Base-by-base conservation (phyloP, 1,140 invertebrate genomes). In the Dendroctonus ponderosae region DNA sequence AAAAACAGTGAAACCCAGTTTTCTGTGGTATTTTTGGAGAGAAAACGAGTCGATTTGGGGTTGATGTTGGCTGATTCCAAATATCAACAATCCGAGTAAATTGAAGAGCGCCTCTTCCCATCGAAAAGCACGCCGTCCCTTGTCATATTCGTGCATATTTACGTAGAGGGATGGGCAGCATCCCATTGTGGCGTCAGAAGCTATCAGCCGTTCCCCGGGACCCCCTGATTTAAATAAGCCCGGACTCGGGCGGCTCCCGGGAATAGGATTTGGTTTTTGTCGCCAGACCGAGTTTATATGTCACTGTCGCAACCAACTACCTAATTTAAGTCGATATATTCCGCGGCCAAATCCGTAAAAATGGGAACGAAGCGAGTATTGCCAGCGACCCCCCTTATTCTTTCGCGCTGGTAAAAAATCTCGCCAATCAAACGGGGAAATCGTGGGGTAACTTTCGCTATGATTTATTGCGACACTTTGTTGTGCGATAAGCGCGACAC, bases 211-310 rank as follows among this genome's bases (percentile, higher is more conserved):
- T 76, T 70, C 75, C 75, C 74, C 70, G 69, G 72, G 70, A 68
- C 68, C 68, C 69, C 68, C 70, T 74, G 76, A 77, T 77, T 77
- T 76, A 77, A 76, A 77, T 77, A 77, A 77, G 75, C 75, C 76
- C 72, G 74, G 74, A 77, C 76, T 76, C 57, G 71, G 71, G 53
- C 69, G 70, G 60, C 74, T 72, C 72, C 70, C 65, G 72, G 72
- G 72, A 77, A 74, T 71, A 71, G 72, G 73, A 76, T 77, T 76
- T 75, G 75, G 74, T 77, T 77, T 77, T 77, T 77, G 75, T 75
- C 74, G 71, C 73, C 70, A 71, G 67, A 70, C 72, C 72, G 74
- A 74, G 71, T 77, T 72, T 77, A 76, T 77, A 77, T 74, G 75
- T 77, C 74, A 75, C 71, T 76, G 75, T 75, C 74, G 73, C 66